Conservation (phyloP, 2,113 vertebrate species). For the Strigops habroptila region DNA sequence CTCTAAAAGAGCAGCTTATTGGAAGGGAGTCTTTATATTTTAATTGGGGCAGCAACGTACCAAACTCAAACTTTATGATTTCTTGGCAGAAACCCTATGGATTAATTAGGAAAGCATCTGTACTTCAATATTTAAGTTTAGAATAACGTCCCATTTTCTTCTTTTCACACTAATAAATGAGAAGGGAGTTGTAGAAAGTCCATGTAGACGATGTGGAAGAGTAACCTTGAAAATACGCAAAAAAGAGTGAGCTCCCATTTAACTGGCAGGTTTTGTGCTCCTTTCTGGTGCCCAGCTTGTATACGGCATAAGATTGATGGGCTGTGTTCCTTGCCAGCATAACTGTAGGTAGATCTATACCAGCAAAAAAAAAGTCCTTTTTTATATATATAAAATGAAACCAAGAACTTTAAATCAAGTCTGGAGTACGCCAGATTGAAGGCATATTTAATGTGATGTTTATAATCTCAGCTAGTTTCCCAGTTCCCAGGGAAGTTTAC, state of each 20-base stretch:
- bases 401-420: background rate
- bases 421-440: background rate
- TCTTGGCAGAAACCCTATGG: background rate
- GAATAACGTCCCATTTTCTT: background rate
- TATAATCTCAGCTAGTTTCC: background rate
- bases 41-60: background rate
- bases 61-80: background rate
- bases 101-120: background rate
- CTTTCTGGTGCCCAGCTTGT: background rate
- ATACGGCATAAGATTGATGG: background rate
- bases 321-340: background rate
- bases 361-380: background rate
- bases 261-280: background rate
- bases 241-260: background rate
- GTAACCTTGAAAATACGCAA: background rate
- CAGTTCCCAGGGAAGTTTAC: background rate
- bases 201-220: background rate
- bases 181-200: background rate
- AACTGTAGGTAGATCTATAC: background rate
- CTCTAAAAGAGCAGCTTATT: background rate
- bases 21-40: background rate
- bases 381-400: background rate
- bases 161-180: background rate
- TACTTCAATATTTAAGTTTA: background rate
- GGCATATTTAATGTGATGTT: background rate